phyloP scores from a whole-genome alignment of 2,888 invertebrate species.

The Stenolophus ochropezus region DNA sequence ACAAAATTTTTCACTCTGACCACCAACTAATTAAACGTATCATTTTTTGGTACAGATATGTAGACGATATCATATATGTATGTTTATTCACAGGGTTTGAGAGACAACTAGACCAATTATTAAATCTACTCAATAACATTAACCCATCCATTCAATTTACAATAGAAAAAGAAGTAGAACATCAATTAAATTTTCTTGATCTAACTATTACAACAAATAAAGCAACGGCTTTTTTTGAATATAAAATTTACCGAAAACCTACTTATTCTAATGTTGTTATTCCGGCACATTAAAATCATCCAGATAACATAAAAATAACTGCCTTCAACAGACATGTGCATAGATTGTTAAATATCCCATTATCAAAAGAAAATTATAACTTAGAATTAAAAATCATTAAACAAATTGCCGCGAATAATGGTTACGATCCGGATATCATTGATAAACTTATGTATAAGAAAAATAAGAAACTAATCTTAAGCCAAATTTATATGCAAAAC shows the following conservation, averaged over 20 bases:
- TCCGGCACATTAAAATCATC: conserved; percentile 7
- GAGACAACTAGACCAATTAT: conserved; percentile 14
- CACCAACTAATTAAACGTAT: neutral
- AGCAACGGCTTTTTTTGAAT: neutral
- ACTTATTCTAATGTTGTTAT: conserved; percentile 28
- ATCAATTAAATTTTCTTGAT: conserved; percentile 19
- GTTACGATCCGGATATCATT: too few species aligned
- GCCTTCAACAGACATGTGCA: conserved; percentile 7
- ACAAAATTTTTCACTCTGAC: conserved; percentile 11
- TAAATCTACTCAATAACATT: neutral
- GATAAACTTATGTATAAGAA: too few species aligned
- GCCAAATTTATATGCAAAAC: conserved; percentile 2
- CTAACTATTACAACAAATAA: neutral
- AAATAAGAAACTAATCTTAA: neutral
- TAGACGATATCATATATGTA: conserved; percentile 32
- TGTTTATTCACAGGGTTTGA: conserved; percentile 23
- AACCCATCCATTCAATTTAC: conserved; percentile 35
- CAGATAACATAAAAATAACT: conserved; percentile 23
- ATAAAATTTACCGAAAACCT: conserved; percentile 31
- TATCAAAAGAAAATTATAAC: neutral
- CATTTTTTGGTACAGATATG: conserved; percentile 11
- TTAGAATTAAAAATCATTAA: neutral
- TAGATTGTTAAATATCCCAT: conserved; percentile 4
- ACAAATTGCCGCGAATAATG: conserved; percentile 18
- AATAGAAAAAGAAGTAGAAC: conserved; percentile 31